Base-by-base conservation (phyloP, 2,113 vertebrate genomes). In the Dicentrarchus labrax region DNA sequence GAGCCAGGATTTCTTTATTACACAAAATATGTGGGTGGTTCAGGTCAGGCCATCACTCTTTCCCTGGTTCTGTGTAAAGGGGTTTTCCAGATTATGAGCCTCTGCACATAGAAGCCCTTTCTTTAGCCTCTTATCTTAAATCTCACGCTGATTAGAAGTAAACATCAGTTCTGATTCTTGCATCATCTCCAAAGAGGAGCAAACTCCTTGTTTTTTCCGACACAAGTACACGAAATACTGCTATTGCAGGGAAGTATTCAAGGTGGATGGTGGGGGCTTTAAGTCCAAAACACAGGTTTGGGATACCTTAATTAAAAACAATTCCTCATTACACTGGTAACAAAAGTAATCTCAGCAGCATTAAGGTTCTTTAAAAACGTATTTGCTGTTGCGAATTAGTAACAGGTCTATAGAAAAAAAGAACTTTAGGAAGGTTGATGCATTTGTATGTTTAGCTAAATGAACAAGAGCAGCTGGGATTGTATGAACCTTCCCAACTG, bases 1-100 rank as follows among this genome's bases (percentile, higher is more conserved):
- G 30, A 83, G 69, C 83, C 61, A 79, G 67, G 78, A 85, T 85
- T 57, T 53, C 72, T 76, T 89, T 83, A 83, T 85, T 88, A 65
- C 70, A 77, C 75, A 48, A 75, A 81, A 73, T 74, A 88, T 82
- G 93, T 93, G 82, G 92, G 91, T 64, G 80, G 77, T 72, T 86
- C 57, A 66, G 68, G 74, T 89, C 86, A 65, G 67, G 59, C 22
- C 47, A 73, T 78, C 19, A 4, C 70, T 80, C 67, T 76, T 85
- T 87, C 59, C 68, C 79, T 48, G 60, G 56, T 82, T 86, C 24
- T 64, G 36, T 21, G 12, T 62, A 60, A 86, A 84, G 73, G 60
- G 72, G 43, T 86, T 89, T 94, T 89, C 84, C 89, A 91, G 71
- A 81, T 83, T 30, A 53, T n/a, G 36, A 77, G 69, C 38, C 30